These are phyloP conservation scores for Drosophila biarmipes DNA, from an alignment of 1,140 invertebrate species.

Conservation along the genomic window DNA sequence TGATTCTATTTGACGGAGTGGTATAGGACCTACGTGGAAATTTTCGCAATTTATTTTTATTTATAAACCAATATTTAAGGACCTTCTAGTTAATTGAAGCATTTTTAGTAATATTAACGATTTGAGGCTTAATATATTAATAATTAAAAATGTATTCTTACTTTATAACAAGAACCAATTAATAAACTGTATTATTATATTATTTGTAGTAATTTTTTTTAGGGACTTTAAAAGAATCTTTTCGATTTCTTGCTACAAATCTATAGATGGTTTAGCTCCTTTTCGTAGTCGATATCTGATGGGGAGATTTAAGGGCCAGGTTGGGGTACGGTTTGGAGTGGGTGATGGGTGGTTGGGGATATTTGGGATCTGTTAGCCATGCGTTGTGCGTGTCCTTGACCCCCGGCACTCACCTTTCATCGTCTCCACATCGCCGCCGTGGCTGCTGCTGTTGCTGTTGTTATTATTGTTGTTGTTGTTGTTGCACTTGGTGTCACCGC, in stretches of 20 bases:
- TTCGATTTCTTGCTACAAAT: background rate
- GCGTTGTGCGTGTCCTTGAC: slow-evolving; percentile 41
- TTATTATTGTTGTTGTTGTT: slow-evolving; percentile 52
- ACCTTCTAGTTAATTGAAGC: too few species aligned
- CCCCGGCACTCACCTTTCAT: slow-evolving; percentile 63
- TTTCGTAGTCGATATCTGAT: slow-evolving; percentile 8
- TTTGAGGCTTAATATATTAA: background rate
- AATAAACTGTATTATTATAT: background rate
- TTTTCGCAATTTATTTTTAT: background rate
- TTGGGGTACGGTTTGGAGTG: background rate
- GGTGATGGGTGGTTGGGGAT: slow-evolving; percentile 11
- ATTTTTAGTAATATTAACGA: too few species aligned
- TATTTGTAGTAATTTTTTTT: background rate
- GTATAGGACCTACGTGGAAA: too few species aligned
- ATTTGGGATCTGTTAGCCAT: slow-evolving; percentile 47
- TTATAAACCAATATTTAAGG: background rate
- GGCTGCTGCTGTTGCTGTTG: slow-evolving; percentile 53
- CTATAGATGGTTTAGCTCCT: background rate
- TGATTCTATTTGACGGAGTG: background rate
- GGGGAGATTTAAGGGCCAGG: too few species aligned
- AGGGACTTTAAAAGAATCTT: background rate
- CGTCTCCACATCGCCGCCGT: slow-evolving; percentile 42
- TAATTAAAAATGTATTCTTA: background rate
- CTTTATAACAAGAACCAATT: background rate
- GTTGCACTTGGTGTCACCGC: slow-evolving; percentile 53